Evolutionary conservation across 2,113 vertebrate species (phyloP), one percentile per base, ranked within the genome.

Genomic region (Thymallus thymallus): DNA sequence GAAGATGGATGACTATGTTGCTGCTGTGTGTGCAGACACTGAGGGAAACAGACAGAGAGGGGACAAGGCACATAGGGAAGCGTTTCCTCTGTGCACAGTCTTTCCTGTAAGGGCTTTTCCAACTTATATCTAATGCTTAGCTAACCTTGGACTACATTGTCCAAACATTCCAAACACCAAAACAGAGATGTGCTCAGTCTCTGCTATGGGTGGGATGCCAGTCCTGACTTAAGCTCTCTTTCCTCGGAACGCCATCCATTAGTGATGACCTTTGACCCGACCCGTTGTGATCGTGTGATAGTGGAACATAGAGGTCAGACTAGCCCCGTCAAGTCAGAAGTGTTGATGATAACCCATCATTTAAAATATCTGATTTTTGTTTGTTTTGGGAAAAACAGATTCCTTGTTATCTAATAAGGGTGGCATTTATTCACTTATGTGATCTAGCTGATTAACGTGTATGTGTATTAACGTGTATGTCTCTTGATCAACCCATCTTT

Each of bases 1-100:
- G 89, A 92, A 92, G 92, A 94, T 86, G 86, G 90, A 93, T 93
- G 85, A 91, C 76, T 30, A 81, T 82, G 48, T 68, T 73, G 83
- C 80, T 64, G 72, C 82, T 71, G 13, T 51, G 16, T 51, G 58
- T n/a, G 23, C n/a, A 86, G 85, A 76, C 78, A 73, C 63, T 18
- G 73, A 84, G 77, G 82, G 81, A 80, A 41, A 41, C 35, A 41
- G 35, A 41, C 35, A 41, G 9, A 41, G 35, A 10, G 35, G 35
- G 35, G 35, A 41, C 35, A 41, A 41, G 35, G 9, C 35, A 41
- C 35, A 41, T 41, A 41, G 9, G 35, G 35, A 41, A 74, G 48
- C 48, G 16, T 51, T 51, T 51, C 48, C 48, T 5, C 48, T 51
- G 48, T 51, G 14, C 48, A 51, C 16, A 18, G 3, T 18, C 48